These are phyloP conservation scores for Elephantulus edwardii DNA, from an alignment of 2,113 vertebrate genomes.

Conservation along the genomic window DNA sequence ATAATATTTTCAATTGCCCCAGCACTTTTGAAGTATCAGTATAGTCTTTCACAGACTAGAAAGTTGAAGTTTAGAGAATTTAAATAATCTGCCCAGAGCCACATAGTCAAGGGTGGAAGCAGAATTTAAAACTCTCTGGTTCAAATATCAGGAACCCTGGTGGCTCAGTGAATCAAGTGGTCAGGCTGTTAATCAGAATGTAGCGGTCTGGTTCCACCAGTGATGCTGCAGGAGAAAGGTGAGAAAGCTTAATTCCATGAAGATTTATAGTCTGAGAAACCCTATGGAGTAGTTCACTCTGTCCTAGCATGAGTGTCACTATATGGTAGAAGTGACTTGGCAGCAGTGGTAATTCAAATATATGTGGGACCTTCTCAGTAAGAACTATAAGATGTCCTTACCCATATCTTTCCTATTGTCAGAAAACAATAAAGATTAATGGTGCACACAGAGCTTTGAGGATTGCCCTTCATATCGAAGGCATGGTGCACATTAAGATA, in stretches of 20 bases:
- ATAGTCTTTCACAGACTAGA: not conserved
- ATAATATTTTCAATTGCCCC: not conserved
- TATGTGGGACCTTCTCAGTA: not conserved
- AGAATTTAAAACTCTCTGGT: not conserved
- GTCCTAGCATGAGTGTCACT: too few species aligned
- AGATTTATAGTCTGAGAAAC: too few species aligned
- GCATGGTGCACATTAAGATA: not conserved
- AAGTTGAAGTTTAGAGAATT: not conserved
- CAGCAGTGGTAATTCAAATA: too few species aligned
- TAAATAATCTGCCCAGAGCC: not conserved
- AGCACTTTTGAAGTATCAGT: not conserved
- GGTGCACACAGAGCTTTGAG: not conserved
- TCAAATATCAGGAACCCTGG: not conserved
- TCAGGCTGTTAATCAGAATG: too few species aligned
- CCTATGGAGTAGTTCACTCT: too few species aligned
- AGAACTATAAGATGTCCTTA: not conserved
- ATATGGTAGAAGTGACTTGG: too few species aligned
- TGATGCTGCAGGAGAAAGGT: too few species aligned
- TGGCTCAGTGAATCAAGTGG: too few species aligned
- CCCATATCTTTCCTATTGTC: not conserved
- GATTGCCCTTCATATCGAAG: not conserved
- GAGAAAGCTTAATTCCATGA: too few species aligned
- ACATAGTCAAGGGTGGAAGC: not conserved
- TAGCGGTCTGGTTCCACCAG: too few species aligned
- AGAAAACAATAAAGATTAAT: not conserved